These are phyloP conservation scores for Seison nebaliae DNA, from an alignment of 1,140 invertebrate species.

Conservation along the genomic window DNA sequence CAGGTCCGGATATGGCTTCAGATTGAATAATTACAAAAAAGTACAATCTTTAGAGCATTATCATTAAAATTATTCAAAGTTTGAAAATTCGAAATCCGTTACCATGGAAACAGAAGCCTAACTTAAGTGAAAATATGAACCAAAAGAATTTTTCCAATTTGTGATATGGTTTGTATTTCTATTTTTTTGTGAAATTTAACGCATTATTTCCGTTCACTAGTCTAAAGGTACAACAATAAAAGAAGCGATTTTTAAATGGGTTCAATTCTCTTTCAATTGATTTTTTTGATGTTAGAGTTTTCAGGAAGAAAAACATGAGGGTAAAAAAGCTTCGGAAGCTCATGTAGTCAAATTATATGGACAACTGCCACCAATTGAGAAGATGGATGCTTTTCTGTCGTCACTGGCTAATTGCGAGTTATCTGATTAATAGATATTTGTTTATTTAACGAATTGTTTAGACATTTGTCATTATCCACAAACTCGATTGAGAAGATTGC, in stretches of 20 bases:
- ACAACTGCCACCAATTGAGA: constrained; percentile 33
- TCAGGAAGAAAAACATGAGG: constrained; percentile 46
- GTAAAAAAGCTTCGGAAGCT: constrained; percentile 36
- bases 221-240: constrained; percentile 30
- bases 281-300: neutral
- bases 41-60: too few species aligned
- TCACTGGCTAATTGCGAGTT: constrained; percentile 25
- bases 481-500: constrained; percentile 70
- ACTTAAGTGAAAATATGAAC: too few species aligned
- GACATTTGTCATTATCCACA: constrained; percentile 57
- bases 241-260: constrained; percentile 32
- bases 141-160: too few species aligned
- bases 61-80: too few species aligned
- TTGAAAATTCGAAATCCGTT: too few species aligned
- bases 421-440: constrained; percentile 6
- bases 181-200: too few species aligned
- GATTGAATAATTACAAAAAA: too few species aligned
- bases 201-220: too few species aligned
- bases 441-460: constrained; percentile 21
- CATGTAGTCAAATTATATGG: constrained; percentile 40
- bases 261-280: neutral
- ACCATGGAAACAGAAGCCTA: too few species aligned
- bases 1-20: too few species aligned
- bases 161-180: too few species aligned
- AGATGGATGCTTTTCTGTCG: constrained; percentile 34